Conservation (phyloP, 1,140 invertebrate species). For the Eciton burchellii region DNA sequence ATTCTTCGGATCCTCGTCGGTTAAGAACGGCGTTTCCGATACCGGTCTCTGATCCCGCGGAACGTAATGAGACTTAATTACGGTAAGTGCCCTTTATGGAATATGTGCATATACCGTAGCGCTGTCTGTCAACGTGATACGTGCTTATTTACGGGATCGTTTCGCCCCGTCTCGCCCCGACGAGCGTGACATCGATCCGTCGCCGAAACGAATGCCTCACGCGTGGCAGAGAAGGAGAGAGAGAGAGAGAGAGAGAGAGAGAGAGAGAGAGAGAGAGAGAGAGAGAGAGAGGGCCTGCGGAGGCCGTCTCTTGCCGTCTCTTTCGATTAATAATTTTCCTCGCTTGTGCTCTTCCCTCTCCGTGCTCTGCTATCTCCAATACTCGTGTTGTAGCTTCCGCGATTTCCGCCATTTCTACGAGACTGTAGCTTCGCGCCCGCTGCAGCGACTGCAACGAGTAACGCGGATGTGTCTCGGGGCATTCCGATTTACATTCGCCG, state of each 20-base stretch:
- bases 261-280: no score
- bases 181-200: constrained; percentile 3
- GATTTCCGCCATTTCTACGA: no score
- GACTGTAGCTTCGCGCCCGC: no score
- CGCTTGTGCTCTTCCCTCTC: neutral
- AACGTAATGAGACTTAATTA: constrained; percentile 65
- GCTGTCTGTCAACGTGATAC: constrained; percentile 51
- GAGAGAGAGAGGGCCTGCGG: neutral
- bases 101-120: constrained; percentile 52
- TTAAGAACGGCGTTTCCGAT: no score
- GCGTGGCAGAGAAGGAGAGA: no score
- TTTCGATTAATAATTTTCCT: neutral
- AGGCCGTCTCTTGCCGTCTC: neutral
- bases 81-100: constrained; percentile 64
- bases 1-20: no score
- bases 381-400: neutral
- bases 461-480: neutral
- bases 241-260: no score
- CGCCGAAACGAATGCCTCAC: neutral
- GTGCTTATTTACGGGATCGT: constrained; percentile 39
- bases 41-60: no score
- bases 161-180: constrained; percentile 18
- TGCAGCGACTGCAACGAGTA: no score
- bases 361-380: neutral
- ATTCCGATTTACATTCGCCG: neutral